Conservation (phyloP, 1,140 invertebrate species). For the Tetramorium simillimum region DNA sequence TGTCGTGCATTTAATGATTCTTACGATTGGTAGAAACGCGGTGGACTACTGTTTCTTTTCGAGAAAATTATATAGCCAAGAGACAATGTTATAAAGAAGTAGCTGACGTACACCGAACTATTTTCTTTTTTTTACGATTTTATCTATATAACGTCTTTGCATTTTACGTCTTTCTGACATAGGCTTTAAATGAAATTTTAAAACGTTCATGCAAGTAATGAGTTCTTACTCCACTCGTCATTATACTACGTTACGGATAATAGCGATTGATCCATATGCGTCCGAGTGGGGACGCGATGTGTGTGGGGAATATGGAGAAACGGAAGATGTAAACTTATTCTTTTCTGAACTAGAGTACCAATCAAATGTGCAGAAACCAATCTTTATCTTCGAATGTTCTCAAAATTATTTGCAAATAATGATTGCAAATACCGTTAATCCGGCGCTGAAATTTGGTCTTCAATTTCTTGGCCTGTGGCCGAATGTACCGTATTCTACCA, state of each 20-base stretch:
- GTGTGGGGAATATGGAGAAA: neutral
- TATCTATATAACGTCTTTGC: neutral
- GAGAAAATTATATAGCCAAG: neutral
- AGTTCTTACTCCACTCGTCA: neutral
- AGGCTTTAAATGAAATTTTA: neutral
- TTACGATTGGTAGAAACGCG: neutral
- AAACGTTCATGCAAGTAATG: neutral
- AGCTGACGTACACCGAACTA: neutral
- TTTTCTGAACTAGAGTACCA: neutral
- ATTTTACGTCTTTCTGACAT: neutral
- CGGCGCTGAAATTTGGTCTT: constrained; percentile 13
- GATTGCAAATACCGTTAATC: neutral
- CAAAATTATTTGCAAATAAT: constrained; percentile 4
- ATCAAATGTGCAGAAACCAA: neutral
- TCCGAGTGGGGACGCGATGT: constrained; percentile 3
- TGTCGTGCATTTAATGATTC: neutral
- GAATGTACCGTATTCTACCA: neutral
- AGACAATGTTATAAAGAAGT: neutral
- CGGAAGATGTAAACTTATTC: neutral
- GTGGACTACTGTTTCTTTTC: neutral
- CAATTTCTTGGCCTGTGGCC: constrained; percentile 13
- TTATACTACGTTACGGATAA: neutral
- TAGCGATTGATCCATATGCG: no score
- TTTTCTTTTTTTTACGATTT: no score
- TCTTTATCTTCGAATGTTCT: neutral